A percentile compares a stretch with the other conserved stretches of the same genome.
phyloP scores from a whole-genome alignment of 2,888 invertebrate species.

The Calameuta pallipes region DNA sequence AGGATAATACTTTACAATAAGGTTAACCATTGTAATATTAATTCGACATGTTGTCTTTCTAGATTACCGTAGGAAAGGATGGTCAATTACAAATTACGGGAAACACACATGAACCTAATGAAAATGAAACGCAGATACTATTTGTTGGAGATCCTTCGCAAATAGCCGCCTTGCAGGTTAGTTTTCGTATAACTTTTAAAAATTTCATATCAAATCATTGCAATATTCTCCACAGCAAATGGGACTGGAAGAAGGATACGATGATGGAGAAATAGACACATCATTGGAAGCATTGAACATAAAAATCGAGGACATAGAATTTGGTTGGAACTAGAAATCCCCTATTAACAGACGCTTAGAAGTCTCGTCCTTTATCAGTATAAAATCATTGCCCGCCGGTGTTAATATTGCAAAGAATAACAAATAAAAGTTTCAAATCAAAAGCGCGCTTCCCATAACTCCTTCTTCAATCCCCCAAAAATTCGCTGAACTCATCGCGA shows the following conservation, averaged over 20 bases:
- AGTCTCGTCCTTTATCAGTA: neutral
- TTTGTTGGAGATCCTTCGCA: conserved; percentile 57
- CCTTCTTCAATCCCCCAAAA: neutral
- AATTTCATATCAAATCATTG: conserved; percentile 1
- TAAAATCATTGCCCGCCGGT: neutral
- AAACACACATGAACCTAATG: conserved; percentile 40
- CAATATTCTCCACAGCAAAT: conserved; percentile 42
- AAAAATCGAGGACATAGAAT: conserved; percentile 58
- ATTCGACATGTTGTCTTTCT: neutral
- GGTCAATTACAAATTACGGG: conserved; percentile 48
- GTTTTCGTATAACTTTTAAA: conserved; percentile 10
- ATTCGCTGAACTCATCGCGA: neutral
- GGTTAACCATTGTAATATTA: neutral
- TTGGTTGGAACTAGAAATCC: conserved; percentile 49
- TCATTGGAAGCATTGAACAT: conserved; percentile 57
- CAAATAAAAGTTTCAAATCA: neutral
- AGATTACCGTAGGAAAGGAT: conserved; percentile 42
- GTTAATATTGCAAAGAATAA: neutral
- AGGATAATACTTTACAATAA: neutral
- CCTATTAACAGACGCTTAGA: neutral
- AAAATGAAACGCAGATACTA: conserved; percentile 58
- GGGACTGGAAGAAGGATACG: conserved; percentile 51
- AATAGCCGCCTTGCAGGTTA: conserved; percentile 55
- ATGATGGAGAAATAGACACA: conserved; percentile 52
- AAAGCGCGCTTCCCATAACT: neutral